Percentiles rank a stretch among this genome's conserved stretches.
phyloP scores from a whole-genome alignment of 92 coral and sea anemone genomes.

The Pocillopora grandis region DNA sequence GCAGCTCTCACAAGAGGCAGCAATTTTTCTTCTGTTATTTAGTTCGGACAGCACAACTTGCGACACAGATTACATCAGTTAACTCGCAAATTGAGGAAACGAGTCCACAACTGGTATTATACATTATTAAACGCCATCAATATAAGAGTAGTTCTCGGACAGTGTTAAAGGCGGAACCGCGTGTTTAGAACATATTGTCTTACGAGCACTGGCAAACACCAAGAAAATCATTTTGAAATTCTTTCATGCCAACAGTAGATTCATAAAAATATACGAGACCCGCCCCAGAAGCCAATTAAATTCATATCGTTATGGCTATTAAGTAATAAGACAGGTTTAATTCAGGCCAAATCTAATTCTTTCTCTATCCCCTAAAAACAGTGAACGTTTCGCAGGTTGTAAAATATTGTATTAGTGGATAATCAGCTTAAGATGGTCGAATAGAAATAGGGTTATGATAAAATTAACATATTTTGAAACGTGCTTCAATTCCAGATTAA shows the following conservation, averaged over 20 bases:
- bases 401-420: too few relatives aligned
- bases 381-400: neutral
- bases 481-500: too few relatives aligned
- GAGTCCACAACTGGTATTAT: slow-evolving; percentile 34
- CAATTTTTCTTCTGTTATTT: neutral
- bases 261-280: neutral
- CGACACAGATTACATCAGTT: slow-evolving; percentile 41
- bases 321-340: neutral
- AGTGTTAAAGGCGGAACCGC: neutral
- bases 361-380: neutral
- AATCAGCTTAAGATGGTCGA: too few relatives aligned
- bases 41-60: neutral
- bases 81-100: neutral
- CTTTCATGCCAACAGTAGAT: neutral
- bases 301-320: neutral
- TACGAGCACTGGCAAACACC: neutral
- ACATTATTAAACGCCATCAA: slow-evolving; percentile 23
- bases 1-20: neutral
- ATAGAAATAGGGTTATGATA: too few relatives aligned
- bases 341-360: neutral
- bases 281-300: neutral
- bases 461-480: too few relatives aligned
- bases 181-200: neutral
- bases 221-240: neutral
- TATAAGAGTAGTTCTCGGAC: neutral